These are phyloP conservation scores for Lutraria lutraria DNA, from an alignment of 2,888 invertebrate genomes.

Conservation along the genomic window DNA sequence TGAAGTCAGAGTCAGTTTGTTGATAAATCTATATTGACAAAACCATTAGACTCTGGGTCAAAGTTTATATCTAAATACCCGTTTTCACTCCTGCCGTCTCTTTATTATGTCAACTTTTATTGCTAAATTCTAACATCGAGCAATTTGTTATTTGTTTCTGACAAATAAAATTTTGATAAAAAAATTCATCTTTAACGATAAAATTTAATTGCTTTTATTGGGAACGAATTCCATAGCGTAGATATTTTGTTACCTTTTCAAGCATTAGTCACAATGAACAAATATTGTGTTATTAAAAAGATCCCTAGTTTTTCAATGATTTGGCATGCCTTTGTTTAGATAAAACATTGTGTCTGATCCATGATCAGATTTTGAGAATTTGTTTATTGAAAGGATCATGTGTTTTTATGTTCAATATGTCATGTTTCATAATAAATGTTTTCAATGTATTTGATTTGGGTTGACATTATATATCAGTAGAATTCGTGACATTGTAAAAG, in stretches of 20 bases:
- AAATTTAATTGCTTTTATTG: not conserved
- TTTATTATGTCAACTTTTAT: conserved; percentile 14
- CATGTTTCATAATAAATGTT: conserved; percentile 14
- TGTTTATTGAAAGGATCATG: conserved; percentile 17
- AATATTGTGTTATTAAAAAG: not conserved
- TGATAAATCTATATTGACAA: conserved; percentile 56
- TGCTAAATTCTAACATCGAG: conserved; percentile 1
- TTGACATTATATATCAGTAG: not conserved
- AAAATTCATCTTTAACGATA: not conserved
- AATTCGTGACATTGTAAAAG: not conserved
- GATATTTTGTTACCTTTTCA: not conserved
- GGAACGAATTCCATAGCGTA: not conserved
- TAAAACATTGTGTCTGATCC: conserved; percentile 2
- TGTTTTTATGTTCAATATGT: not conserved
- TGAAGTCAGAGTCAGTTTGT: conserved; percentile 47
- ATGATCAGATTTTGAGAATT: not conserved
- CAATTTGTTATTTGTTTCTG: conserved; percentile 28
- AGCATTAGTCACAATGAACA: not conserved
- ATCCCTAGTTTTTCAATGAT: conserved; percentile 13
- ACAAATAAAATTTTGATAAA: conserved; percentile 16
- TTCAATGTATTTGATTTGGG: not conserved
- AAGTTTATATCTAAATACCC: conserved; percentile 43
- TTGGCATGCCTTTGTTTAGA: conserved; percentile 18
- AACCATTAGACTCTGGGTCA: conserved; percentile 48
- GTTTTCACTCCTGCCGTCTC: conserved; percentile 45